phyloP scores from a whole-genome alignment of 2,113 vertebrate species.

The Arothron firmamentum region DNA sequence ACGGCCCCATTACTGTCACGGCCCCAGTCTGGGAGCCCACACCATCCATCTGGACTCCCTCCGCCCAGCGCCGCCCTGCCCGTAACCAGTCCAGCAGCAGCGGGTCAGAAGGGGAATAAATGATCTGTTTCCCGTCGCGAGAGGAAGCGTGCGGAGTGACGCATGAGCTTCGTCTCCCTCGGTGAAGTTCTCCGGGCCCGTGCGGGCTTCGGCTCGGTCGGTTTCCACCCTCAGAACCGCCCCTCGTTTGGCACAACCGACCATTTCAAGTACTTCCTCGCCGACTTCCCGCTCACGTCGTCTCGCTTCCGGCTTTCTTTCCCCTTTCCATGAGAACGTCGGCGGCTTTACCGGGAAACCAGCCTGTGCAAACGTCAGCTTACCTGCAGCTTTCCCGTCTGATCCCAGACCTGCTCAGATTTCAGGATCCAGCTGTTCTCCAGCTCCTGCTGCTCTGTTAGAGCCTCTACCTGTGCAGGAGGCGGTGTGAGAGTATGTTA shows the following conservation, averaged over 20 bases:
- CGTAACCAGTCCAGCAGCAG: slow-evolving; percentile 17
- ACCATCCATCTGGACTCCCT: slow-evolving; percentile 13
- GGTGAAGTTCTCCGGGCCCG: neutral
- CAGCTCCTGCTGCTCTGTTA: too few relatives aligned
- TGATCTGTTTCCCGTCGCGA: slow-evolving; percentile 38
- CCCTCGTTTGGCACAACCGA: neutral
- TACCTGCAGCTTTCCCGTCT: too few relatives aligned
- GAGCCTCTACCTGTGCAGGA: too few relatives aligned
- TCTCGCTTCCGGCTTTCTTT: neutral
- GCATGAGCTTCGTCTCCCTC: neutral
- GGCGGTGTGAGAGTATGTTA: neutral
- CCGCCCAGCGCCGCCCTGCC: slow-evolving; percentile 20
- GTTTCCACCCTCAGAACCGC: slow-evolving; percentile 1
- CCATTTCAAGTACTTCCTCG: slow-evolving; percentile 26
- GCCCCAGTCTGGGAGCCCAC: neutral
- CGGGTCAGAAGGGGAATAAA: slow-evolving; percentile 29
- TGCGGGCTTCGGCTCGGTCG: neutral
- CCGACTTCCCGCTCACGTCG: slow-evolving; percentile 1
- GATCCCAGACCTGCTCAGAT: too few relatives aligned
- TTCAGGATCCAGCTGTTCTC: too few relatives aligned
- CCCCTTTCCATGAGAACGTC: neutral
- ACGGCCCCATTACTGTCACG: neutral
- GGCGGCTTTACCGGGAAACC: too few relatives aligned
- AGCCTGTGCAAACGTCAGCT: too few relatives aligned
- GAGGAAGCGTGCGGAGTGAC: neutral